Evolutionary conservation across 1,140 invertebrate genomes (phyloP).

Genomic region (Laupala kohalensis): DNA sequence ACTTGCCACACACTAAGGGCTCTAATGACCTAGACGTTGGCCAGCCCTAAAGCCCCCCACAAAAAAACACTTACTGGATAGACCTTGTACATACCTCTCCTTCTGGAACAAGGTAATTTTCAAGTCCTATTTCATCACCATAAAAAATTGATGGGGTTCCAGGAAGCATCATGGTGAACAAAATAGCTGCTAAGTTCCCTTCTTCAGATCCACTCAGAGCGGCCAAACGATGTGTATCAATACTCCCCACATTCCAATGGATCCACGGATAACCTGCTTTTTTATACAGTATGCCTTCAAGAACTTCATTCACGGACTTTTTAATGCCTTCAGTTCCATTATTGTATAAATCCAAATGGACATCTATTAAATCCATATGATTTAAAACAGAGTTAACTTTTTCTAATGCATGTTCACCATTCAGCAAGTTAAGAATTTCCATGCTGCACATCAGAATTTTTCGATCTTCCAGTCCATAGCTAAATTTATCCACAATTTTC

Average conservation of each 20-base stretch:
- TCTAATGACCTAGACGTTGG: too few relatives aligned
- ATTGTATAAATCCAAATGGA: constrained; percentile 40
- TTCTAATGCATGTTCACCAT: constrained; percentile 26
- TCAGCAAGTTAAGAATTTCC: constrained; percentile 32
- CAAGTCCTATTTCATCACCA: constrained; percentile 59
- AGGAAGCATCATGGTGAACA: constrained; percentile 59
- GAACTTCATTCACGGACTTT: constrained; percentile 37
- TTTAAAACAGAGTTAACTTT: constrained; percentile 36
- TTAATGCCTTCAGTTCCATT: constrained; percentile 40
- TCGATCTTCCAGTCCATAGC: constrained; percentile 27
- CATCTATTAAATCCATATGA: constrained; percentile 55
- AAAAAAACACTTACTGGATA: too few relatives aligned
- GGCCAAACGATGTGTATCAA: constrained; percentile 39
- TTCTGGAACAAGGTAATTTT: constrained; percentile 29
- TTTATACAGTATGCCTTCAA: constrained; percentile 40
- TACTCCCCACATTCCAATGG: constrained; percentile 59
- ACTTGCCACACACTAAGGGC: too few relatives aligned
- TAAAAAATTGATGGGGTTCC: constrained; percentile 70
- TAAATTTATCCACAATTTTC: constrained; percentile 17
- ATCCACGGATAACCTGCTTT: constrained; percentile 52
- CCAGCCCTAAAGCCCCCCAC: too few relatives aligned
- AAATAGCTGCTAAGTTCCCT: constrained; percentile 42
- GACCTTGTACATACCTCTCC: constrained; percentile 21
- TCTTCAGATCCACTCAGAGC: constrained; percentile 38
- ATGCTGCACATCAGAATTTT: constrained; percentile 53